A percentile compares a stretch with the other conserved stretches of the same genome.
Conservation (phyloP, 1,140 invertebrate species). For the Doryteuthis pealeii region DNA sequence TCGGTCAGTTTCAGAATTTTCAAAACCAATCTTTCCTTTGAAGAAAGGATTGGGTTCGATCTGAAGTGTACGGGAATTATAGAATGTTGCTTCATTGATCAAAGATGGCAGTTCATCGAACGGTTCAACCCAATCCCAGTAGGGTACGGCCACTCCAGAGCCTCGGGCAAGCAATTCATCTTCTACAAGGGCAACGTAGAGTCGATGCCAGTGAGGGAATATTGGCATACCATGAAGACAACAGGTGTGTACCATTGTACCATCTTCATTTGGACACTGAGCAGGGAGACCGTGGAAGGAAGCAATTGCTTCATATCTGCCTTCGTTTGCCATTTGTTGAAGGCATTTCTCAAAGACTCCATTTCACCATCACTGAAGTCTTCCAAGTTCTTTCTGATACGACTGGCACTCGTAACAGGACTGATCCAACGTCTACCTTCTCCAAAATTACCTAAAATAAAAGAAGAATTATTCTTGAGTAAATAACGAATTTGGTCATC, state of each 20-base stretch:
- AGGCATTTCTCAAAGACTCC: slow-evolving; percentile 29
- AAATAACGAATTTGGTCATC: slow-evolving; percentile 15
- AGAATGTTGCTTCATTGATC: slow-evolving; percentile 23
- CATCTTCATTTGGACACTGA: slow-evolving; percentile 20
- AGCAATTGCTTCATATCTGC: slow-evolving; percentile 30
- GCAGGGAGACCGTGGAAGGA: slow-evolving; percentile 33
- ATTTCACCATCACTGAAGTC: slow-evolving; percentile 25
- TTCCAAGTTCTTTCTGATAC: slow-evolving; percentile 24
- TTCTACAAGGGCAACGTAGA: slow-evolving; percentile 31
- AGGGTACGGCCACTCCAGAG: slow-evolving; percentile 27
- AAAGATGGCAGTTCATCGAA: slow-evolving; percentile 23
- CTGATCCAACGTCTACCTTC: slow-evolving; percentile 18
- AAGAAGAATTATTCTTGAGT: background rate
- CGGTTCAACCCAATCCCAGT: slow-evolving; percentile 33
- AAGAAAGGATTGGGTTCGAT: slow-evolving; percentile 33
- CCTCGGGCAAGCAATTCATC: slow-evolving; percentile 23
- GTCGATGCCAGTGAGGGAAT: slow-evolving; percentile 33
- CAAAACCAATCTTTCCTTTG: slow-evolving; percentile 19
- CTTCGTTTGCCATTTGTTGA: slow-evolving; percentile 25
- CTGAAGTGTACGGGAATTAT: slow-evolving; percentile 23
- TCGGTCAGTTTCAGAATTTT: slow-evolving; percentile 22
- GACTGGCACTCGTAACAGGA: slow-evolving; percentile 20
- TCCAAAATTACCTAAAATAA: background rate
- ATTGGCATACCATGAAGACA: slow-evolving; percentile 29
- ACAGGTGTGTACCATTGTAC: slow-evolving; percentile 18